Evolutionary conservation across 2,113 vertebrate species (phyloP).

Genomic region (Smithornis capensis): DNA sequence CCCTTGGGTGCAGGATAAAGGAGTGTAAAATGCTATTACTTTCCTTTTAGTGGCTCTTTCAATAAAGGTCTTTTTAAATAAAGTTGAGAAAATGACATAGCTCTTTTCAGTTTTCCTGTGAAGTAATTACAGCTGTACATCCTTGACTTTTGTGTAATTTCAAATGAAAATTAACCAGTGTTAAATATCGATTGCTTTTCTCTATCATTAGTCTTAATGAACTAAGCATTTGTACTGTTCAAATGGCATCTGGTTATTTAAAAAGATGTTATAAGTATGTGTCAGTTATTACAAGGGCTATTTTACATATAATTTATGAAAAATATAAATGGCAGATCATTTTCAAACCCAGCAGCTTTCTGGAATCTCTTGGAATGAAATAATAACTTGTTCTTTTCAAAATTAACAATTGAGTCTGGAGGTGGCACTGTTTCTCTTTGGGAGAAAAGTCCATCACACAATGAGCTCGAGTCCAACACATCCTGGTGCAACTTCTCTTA

Average conservation of each 20-base stretch:
- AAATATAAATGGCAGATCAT: background rate
- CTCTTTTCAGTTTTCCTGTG: background rate
- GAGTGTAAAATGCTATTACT: background rate
- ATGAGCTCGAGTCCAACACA: background rate
- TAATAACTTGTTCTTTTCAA: background rate
- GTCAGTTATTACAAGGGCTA: background rate
- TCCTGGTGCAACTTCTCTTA: background rate
- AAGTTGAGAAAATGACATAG: background rate
- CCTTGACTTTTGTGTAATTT: background rate
- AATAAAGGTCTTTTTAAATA: background rate
- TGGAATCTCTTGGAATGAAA: background rate
- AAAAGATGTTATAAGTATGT: background rate
- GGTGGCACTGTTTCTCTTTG: conserved; percentile 61
- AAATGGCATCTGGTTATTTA: background rate
- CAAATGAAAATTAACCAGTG: conserved; percentile 4
- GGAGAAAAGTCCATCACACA: background rate
- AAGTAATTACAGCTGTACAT: conserved; percentile 4
- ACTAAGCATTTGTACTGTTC: background rate
- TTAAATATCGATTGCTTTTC: background rate
- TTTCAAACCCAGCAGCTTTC: background rate
- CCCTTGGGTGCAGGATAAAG: background rate
- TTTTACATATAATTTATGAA: background rate
- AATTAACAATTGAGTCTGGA: background rate
- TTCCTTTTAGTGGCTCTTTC: background rate
- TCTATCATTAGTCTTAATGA: background rate